Conservation (phyloP, 2,113 vertebrate species). For the Seriola rivoliana region DNA sequence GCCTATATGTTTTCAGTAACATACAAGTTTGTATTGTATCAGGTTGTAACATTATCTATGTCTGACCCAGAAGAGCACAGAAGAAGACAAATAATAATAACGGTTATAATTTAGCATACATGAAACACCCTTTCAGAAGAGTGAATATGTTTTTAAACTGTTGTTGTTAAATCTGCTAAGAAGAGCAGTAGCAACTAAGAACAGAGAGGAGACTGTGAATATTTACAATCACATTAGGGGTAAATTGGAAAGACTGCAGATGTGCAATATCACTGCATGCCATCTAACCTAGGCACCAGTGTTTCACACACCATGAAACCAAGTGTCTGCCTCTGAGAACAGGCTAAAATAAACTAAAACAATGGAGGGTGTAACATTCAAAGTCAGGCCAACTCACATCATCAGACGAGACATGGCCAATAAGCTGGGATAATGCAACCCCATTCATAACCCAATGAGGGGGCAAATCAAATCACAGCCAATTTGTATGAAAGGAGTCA, state of each 20-base stretch:
- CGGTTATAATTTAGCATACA: too few species aligned
- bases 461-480: slow-evolving; percentile 66
- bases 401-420: slow-evolving; percentile 38
- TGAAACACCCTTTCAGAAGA: background rate
- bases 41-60: too few species aligned
- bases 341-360: slow-evolving; percentile 1
- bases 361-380: slow-evolving; percentile 2
- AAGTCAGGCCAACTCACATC: slow-evolving; percentile 33
- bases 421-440: slow-evolving; percentile 47
- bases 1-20: too few species aligned
- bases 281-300: background rate
- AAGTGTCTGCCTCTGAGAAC: slow-evolving; percentile 26
- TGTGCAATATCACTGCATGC: background rate
- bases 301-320: background rate
- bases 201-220: background rate
- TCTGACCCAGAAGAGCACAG: too few species aligned
- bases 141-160: background rate
- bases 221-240: background rate
- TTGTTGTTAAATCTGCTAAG: background rate
- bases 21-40: too few species aligned
- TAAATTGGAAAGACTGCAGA: background rate
- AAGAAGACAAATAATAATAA: too few species aligned
- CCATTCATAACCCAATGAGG: slow-evolving; percentile 62
- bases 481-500: slow-evolving; percentile 60
- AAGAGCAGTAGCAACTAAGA: background rate